Conservation (phyloP, 1,140 invertebrate genomes). For the Lordiphosa stackelbergi region DNA sequence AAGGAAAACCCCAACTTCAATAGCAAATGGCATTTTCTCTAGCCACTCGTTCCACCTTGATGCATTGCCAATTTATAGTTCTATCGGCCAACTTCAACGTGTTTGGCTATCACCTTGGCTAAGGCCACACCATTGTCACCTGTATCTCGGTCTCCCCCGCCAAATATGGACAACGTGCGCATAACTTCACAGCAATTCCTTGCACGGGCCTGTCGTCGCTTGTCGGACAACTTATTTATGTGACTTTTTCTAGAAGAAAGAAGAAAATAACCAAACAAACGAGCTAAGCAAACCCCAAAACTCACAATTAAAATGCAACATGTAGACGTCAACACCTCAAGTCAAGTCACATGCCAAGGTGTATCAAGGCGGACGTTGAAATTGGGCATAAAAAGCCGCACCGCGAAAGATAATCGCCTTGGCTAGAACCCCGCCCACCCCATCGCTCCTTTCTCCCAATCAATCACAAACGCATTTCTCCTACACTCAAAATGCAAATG, state of each 20-base stretch:
- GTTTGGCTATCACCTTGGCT: slow-evolving; percentile 50
- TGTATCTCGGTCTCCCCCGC: slow-evolving; percentile 31
- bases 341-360: slow-evolving; percentile 63
- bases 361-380: slow-evolving; percentile 71
- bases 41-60: slow-evolving; percentile 16
- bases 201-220: slow-evolving; percentile 39
- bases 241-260: slow-evolving; percentile 33
- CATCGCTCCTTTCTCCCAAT: slow-evolving; percentile 30
- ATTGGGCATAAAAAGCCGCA: slow-evolving; percentile 69
- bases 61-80: slow-evolving; percentile 19
- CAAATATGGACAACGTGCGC: slow-evolving; percentile 63
- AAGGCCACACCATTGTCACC: slow-evolving; percentile 52
- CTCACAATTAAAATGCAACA: slow-evolving; percentile 70
- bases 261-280: slow-evolving; percentile 11
- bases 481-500: slow-evolving; percentile 67
- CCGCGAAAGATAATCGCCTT: slow-evolving; percentile 65
- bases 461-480: slow-evolving; percentile 68
- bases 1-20: too few relatives aligned
- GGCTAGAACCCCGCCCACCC: slow-evolving; percentile 28
- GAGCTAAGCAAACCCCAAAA: slow-evolving; percentile 31
- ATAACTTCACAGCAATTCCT: slow-evolving; percentile 66
- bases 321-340: slow-evolving; percentile 69
- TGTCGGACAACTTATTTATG: slow-evolving; percentile 74
- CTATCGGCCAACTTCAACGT: neutral
- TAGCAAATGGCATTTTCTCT: too few relatives aligned